phyloP scores from a whole-genome alignment of 2,113 vertebrate species.

The Platycercus adscitus region DNA sequence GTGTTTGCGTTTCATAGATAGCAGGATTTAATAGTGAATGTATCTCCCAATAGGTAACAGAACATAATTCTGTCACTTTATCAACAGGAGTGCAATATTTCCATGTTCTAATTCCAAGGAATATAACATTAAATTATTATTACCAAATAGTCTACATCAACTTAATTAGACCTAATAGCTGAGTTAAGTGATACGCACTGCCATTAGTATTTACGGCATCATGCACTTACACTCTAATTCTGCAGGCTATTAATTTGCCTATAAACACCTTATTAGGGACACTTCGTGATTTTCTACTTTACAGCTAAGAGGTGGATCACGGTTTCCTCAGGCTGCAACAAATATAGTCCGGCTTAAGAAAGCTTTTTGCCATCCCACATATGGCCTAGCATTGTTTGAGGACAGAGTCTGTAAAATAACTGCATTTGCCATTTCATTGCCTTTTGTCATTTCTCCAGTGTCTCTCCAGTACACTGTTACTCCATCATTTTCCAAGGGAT shows the following conservation, averaged over 20 bases:
- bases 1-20: background rate
- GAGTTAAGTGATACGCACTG: background rate
- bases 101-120: background rate
- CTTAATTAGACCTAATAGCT: slow-evolving; percentile 31
- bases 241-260: background rate
- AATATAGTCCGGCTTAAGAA: background rate
- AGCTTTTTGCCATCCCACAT: background rate
- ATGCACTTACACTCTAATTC: background rate
- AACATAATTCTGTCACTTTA: slow-evolving; percentile 19
- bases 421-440: background rate
- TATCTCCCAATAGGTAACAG: background rate
- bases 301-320: background rate
- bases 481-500: background rate
- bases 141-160: background rate
- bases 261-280: background rate
- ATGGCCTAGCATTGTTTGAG: background rate
- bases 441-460: background rate
- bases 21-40: background rate
- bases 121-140: background rate
- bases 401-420: background rate
- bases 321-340: background rate
- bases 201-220: background rate
- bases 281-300: background rate
- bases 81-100: background rate
- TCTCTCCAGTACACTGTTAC: background rate